Evolutionary conservation across 2,888 invertebrate species (phyloP), one percentile per base, ranked within the genome.

Genomic region (Drosophila prostipennis): DNA sequence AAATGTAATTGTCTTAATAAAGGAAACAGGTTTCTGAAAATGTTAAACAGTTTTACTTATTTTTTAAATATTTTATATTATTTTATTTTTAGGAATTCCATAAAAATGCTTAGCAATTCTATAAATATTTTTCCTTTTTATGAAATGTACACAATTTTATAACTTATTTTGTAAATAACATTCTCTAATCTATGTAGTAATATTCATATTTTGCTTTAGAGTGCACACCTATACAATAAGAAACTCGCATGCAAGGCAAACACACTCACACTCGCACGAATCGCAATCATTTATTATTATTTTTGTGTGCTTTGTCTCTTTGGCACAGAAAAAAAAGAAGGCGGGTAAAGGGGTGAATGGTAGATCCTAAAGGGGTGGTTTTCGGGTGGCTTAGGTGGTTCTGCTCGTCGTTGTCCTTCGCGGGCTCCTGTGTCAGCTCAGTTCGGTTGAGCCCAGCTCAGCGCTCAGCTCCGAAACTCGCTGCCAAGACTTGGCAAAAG

Each of bases 201-300:
- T n/a, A n/a, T n/a, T n/a, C n/a, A n/a, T n/a, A n/a, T n/a, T n/a
- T n/a, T n/a, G n/a, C n/a, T n/a, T 19, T 23, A 14, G 6, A 46
- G 46, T 19, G 53, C 16, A 42, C n/a, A 16, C n/a, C 8, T 10
- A 23, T 37, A 63, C 49, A 73, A 54, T 71, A 49, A 58, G 56
- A 42, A 55, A 53, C 54, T 57, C 56, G 54, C 53, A 59, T 60
- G 53, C 60, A 58, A 51, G 53, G 52, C 53, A 69, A 48, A 67
- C 72, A 74, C 57, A 69, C 54, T 55, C 58, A 69, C 55, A 74
- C 51, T 53, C 55, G 78, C 63, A 76, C 72, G 78, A 79, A 82
- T 79, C 78, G 86, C 80, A 83, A 83, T 83, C 84, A 83, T 85
- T 84, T 85, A 81, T 81, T 84, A 84, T 78, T 82, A 82, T 82